A percentile compares a stretch with the other conserved stretches of the same genome.
Conservation (phyloP, 2,113 vertebrate species). For the Clarias batrachus region DNA sequence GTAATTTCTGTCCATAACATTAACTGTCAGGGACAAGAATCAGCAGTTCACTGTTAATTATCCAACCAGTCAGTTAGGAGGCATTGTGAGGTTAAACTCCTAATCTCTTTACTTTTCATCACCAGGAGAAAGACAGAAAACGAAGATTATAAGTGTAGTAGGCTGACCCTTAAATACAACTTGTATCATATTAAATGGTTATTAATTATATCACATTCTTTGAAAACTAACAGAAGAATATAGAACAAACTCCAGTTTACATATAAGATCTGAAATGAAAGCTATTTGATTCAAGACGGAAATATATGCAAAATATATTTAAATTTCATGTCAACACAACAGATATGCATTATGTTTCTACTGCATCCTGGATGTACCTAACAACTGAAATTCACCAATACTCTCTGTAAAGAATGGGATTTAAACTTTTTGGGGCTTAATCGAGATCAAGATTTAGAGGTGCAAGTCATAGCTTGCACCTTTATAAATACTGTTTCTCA, state of each 20-base stretch:
- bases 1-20: constrained; percentile 43
- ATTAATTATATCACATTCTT: not conserved
- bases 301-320: not conserved
- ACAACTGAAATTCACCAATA: no score
- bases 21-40: constrained; percentile 42
- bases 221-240: not conserved
- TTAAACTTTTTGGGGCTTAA: not conserved
- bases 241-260: not conserved
- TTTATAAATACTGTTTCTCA: not conserved
- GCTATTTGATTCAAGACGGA: not conserved
- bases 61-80: not conserved
- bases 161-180: not conserved
- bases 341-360: not conserved
- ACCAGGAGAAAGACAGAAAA: not conserved
- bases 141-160: not conserved
- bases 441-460: not conserved
- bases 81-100: not conserved
- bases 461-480: not conserved
- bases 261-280: not conserved
- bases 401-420: not conserved
- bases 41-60: not conserved
- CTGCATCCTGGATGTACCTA: no score
- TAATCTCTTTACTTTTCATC: constrained; percentile 11
- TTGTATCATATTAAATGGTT: not conserved
- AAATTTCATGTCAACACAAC: not conserved